Evolutionary conservation across 2,113 vertebrate species (phyloP).

Genomic region (Tapirus terrestris): DNA sequence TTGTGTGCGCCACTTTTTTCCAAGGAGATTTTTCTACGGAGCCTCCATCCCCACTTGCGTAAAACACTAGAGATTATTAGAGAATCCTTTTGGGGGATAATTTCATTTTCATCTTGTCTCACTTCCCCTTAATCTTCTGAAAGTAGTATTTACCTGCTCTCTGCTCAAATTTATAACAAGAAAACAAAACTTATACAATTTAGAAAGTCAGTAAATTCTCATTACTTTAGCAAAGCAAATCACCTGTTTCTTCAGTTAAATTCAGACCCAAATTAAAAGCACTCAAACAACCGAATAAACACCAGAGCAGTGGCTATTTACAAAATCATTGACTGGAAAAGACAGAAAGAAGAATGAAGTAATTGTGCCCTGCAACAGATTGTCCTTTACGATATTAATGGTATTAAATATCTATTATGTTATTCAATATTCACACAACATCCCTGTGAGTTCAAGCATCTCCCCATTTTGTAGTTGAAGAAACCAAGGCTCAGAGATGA

Average conservation of each 20-base stretch:
- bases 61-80: neutral
- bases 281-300: neutral
- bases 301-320: neutral
- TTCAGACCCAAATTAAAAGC: neutral
- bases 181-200: neutral
- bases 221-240: conserved; percentile 19
- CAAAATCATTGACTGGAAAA: neutral
- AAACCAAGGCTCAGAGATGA: neutral
- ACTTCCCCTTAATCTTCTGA: neutral
- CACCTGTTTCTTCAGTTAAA: neutral
- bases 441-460: neutral
- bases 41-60: neutral
- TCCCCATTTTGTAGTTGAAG: neutral
- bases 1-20: neutral
- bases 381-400: neutral
- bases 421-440: neutral
- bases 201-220: neutral
- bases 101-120: conserved; percentile 7
- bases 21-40: neutral
- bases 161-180: neutral
- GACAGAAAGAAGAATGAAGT: neutral
- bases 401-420: neutral
- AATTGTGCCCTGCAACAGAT: accelerated
- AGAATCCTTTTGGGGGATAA: neutral
- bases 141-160: neutral